phyloP scores from a whole-genome alignment of 2,797 vertebrate species.

The Chelonia mydas region DNA sequence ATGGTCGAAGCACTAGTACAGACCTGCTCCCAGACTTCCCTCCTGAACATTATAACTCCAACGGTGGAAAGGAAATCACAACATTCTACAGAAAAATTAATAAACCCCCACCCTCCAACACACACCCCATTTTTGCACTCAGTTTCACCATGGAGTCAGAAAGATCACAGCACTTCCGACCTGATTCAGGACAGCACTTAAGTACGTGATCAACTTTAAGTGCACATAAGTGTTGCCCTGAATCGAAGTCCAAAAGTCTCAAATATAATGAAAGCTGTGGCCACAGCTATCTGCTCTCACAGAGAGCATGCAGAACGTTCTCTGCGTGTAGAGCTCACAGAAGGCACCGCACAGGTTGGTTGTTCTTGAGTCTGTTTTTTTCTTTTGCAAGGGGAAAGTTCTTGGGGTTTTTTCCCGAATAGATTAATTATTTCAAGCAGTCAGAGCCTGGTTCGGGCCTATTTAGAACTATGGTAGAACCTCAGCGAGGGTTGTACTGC shows the following conservation, averaged over 20 bases:
- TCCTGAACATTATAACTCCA: not conserved
- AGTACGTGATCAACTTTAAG: no score
- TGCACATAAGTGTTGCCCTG: not conserved
- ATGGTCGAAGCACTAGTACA: not conserved
- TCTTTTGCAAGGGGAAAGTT: not conserved
- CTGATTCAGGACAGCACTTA: no score
- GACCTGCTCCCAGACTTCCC: not conserved
- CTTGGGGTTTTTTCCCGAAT: not conserved
- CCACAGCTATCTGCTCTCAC: not conserved
- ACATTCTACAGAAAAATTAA: no score
- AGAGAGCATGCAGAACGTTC: not conserved
- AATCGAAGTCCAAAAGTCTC: not conserved
- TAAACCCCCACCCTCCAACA: no score
- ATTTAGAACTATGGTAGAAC: not conserved
- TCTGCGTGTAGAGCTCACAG: not conserved
- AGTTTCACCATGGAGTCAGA: not conserved
- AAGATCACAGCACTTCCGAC: not conserved
- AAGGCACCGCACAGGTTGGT: not conserved
- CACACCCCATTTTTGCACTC: no score
- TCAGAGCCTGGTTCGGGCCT: not conserved
- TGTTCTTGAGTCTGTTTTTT: not conserved
- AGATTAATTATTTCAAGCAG: not conserved
- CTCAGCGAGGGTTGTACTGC: not conserved
- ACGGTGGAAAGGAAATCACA: no score
- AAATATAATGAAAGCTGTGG: not conserved